Conservation (phyloP, 2,113 vertebrate genomes). For the Colius striatus region DNA sequence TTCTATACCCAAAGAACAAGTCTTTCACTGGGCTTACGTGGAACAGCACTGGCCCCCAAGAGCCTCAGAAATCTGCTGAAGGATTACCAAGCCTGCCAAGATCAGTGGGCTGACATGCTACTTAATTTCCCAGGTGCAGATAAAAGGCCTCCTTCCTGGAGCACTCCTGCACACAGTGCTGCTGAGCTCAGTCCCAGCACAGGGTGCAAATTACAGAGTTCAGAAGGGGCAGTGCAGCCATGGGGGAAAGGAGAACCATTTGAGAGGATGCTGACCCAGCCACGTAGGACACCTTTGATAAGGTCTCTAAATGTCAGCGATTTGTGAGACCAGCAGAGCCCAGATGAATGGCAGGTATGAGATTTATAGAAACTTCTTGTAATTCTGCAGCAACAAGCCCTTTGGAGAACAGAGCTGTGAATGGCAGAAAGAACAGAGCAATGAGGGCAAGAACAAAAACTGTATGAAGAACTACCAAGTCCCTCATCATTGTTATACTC, state of each 20-base stretch:
- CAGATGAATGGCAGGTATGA: not conserved
- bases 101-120: not conserved
- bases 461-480: fast-evolving
- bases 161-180: fast-evolving
- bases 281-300: not conserved
- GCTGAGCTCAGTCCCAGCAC: not conserved
- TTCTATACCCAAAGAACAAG: not conserved
- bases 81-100: not conserved
- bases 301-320: not conserved
- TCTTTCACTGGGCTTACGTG: not conserved
- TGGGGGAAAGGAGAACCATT: not conserved
- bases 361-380: not conserved
- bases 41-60: not conserved
- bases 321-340: not conserved
- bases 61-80: not conserved
- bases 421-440: not conserved
- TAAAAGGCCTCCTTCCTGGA: not conserved
- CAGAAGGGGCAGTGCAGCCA: not conserved
- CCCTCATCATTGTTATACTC: not conserved
- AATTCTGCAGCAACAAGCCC: not conserved
- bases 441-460: not conserved
- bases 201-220: fast-evolving
- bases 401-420: not conserved
- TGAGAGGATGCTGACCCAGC: not conserved
- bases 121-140: not conserved